phyloP scores from a whole-genome alignment of 2,113 vertebrate species.

The Elaphurus davidianus region DNA sequence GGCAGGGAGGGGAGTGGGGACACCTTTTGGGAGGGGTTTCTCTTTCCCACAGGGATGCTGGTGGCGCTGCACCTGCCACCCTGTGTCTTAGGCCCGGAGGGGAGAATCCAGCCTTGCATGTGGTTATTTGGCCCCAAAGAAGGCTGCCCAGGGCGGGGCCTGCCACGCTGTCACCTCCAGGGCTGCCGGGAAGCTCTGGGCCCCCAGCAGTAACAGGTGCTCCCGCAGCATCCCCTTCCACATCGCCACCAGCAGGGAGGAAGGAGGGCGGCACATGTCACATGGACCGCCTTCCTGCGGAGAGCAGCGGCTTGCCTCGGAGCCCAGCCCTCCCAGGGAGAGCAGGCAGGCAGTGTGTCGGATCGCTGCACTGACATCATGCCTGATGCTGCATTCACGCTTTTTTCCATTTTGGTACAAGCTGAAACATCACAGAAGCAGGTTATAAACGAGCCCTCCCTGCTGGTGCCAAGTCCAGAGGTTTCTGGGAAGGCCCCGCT shows the following conservation, averaged over 20 bases:
- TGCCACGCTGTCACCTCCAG: background rate
- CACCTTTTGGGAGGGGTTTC: background rate
- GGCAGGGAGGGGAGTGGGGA: background rate
- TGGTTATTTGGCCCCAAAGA: background rate
- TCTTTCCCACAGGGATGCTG: background rate
- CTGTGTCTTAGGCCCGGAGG: background rate
- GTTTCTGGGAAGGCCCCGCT: background rate
- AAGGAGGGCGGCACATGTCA: background rate
- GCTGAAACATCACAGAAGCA: slow-evolving; percentile 44
- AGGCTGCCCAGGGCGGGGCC: background rate
- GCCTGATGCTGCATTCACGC: background rate
- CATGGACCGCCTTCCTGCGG: background rate
- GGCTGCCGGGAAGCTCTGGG: background rate
- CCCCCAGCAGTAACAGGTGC: background rate
- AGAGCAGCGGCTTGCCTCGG: background rate
- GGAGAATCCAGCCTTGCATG: background rate
- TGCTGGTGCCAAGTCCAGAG: slow-evolving; percentile 26
- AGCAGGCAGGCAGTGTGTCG: background rate
- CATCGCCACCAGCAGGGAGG: background rate
- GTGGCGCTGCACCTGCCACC: background rate
- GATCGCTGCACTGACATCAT: background rate
- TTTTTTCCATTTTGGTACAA: slow-evolving; percentile 53
- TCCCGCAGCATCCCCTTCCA: background rate
- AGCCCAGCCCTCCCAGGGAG: background rate
- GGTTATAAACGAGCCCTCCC: slow-evolving; percentile 15